These are phyloP conservation scores for Amphiduros pacificus DNA, from an alignment of 2,888 invertebrate species.

Conservation along the genomic window DNA sequence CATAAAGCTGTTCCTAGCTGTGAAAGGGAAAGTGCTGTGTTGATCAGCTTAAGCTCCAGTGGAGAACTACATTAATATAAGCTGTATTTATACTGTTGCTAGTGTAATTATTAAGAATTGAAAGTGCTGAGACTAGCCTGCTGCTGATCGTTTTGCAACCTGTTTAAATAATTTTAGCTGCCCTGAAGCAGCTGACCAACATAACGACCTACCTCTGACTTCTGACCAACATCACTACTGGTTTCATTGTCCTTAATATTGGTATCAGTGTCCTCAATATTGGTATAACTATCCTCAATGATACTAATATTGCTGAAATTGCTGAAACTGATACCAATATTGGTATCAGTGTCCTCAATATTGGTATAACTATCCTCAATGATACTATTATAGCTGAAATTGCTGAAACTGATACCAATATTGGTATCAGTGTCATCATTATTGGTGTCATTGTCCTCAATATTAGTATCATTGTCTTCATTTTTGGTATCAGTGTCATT, in stretches of 20 bases:
- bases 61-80: no score
- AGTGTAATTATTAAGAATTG: no score
- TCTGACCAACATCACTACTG: background rate
- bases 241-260: background rate
- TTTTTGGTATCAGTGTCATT: background rate
- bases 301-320: background rate
- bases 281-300: background rate
- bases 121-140: no score
- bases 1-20: no score
- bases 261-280: background rate
- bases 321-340: background rate
- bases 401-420: background rate
- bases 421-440: background rate
- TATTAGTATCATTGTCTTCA: background rate
- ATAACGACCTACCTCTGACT: no score
- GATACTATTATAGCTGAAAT: background rate
- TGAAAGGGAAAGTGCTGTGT: no score
- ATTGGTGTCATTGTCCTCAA: background rate
- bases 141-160: no score
- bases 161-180: no score
- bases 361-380: background rate
- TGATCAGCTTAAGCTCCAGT: no score
- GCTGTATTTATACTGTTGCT: no score
- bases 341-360: background rate
- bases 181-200: no score